A percentile compares a stretch with the other conserved stretches of the same genome.
Evolutionary conservation across 2,113 vertebrate genomes (phyloP).

Genomic region (Kryptolebias marmoratus): DNA sequence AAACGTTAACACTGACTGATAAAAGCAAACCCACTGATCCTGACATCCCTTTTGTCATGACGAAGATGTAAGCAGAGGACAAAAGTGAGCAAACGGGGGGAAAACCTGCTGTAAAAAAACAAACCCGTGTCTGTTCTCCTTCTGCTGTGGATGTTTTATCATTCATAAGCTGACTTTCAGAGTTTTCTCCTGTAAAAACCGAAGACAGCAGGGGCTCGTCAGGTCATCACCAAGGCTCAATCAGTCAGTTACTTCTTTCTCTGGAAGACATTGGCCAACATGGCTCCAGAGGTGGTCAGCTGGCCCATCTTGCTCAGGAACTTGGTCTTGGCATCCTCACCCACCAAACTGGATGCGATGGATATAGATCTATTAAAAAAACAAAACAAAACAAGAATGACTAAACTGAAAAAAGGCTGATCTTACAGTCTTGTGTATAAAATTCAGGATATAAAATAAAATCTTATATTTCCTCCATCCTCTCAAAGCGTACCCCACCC

Average conservation of each 20-base stretch:
- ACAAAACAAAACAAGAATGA: not conserved
- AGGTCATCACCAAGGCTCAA: conserved; percentile 16
- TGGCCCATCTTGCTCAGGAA: conserved; percentile 99
- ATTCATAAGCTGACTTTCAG: conserved; percentile 8
- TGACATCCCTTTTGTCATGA: conserved; percentile 12
- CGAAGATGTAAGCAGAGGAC: conserved; percentile 7
- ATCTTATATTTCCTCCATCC: not conserved
- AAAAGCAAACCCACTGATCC: conserved; percentile 34
- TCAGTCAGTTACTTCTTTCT: conserved; percentile 87
- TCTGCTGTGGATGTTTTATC: conserved; percentile 23
- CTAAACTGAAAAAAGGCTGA: not conserved
- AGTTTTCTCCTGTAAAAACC: conserved; percentile 32
- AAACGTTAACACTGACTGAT: conserved; percentile 44
- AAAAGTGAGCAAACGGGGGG: not conserved
- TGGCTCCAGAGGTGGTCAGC: conserved; percentile 96
- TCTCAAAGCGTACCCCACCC: conserved; percentile 1
- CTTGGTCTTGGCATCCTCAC: conserved; percentile 99
- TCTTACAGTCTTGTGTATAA: too few relatives aligned
- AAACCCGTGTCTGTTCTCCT: conserved; percentile 20
- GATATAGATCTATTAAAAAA: conserved; percentile 87
- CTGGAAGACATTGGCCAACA: conserved; percentile 99
- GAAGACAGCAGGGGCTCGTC: conserved; percentile 78
- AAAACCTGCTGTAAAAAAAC: conserved; percentile 25
- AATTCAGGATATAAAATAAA: not conserved
- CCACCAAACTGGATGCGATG: conserved; percentile 95